Base-by-base conservation (phyloP, 2,888 invertebrate species). In the Pasiphila rectangulata region DNA sequence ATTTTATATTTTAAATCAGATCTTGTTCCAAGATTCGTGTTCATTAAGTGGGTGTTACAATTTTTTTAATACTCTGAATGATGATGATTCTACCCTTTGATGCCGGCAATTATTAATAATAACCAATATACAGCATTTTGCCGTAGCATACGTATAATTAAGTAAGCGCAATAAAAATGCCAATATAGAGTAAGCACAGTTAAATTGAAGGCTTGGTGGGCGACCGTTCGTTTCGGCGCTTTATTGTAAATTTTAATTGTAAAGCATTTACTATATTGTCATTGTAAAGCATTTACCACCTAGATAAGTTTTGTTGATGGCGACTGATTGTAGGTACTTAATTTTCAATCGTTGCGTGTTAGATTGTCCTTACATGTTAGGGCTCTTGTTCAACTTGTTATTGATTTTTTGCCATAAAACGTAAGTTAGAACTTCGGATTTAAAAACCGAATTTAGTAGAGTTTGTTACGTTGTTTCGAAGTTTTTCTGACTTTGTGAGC, bases 381-480 rank as follows among this genome's bases (percentile, higher is more conserved):
- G 56, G 61, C 57, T 64, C 72, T 69, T 66, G 63, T 74, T 69
- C 56, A 61, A 69, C 73, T 60, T 64, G 69, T 79, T 79, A 73
- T 71, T 74, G 62, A 71, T 78, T 79, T 67, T 70, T 76, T 75
- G 82, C 76, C 74, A 71, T 79, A 71, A 76, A 78, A 77, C 78
- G 75, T 83, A 79, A 79, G 78, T 79, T 80, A 78, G 79, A 76
- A 79, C 64, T 79, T 86, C 81, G 82, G 81, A 84, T 69, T 75
- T 72, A 54, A 62, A 86, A 86, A 80, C 81, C 86, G 87, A 87
- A 87, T 88, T 88, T 87, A 88, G 72, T 83, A 83, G 73, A 59
- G 71, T 72, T 76, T 69, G 73, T 79, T 71, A 60, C 61, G 67
- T 76, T 70, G 59, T 72, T 75, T 69, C 56, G 51, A n/a, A n/a